Base-by-base conservation (phyloP, 2,888 invertebrate genomes). In the Amiota mariae region DNA sequence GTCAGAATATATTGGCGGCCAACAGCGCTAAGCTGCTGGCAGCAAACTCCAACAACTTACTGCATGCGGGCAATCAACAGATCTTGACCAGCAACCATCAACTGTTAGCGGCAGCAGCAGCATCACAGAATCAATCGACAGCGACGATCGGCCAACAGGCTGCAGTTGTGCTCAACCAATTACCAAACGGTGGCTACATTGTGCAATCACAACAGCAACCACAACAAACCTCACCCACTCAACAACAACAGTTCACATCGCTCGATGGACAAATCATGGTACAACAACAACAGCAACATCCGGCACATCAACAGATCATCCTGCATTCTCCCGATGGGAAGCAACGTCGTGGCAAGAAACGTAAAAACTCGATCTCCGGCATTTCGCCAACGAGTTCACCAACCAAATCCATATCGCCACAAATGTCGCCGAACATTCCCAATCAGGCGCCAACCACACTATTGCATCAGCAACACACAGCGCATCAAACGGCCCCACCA, bases 251-350 rank as follows among this genome's bases (percentile, higher is more conserved):
- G 48, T 11, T 46, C 95, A 93, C 70, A n/a, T 20, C 68, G 76
- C 94, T 94, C 68, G 91, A 94, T 18, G 95, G 95, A 0, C 94
- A 95, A 80, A 93, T 96, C 8, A 92, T 96, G 61, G 96, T 96
- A 84, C 94, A 95, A 0, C 79, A 82, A 84, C 94, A 95, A 0
- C 79, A 82, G 74, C 95, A 95, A 83, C 94, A 95, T 0, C 85
- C 79, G 57, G 78, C 82, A 73, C 92, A 95, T 75, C 82, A 80
- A 20, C 95, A 95, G 82, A 94, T 89, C 56, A 85, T 95, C 83
- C 88, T 95, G 2, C 94, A 94, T 0, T 94, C 95, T 0, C 95
- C 95, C 76, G 93, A 93, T 84, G 77, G 79, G 47, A 94, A 93
- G 90, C 36, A 36, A 6, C 92, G 92, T 85, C 92, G 93, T 88